Percentiles rank a stretch among this genome's conserved stretches.
These are phyloP conservation scores for Phalacrocorax aristotelis DNA, from an alignment of 2,113 vertebrate species.

Conservation along the genomic window DNA sequence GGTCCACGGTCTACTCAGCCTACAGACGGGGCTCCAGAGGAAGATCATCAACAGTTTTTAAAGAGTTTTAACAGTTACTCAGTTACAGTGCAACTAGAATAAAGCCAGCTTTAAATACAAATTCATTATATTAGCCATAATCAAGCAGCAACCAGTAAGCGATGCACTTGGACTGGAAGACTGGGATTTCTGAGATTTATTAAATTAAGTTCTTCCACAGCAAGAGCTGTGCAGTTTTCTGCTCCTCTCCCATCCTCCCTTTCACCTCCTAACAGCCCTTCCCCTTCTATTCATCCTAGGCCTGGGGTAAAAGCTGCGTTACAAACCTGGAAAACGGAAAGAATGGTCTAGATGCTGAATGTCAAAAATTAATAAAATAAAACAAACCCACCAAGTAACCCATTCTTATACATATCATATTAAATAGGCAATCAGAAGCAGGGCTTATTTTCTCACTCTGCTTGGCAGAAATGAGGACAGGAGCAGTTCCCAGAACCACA, in stretches of 20 bases:
- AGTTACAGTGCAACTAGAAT: neutral
- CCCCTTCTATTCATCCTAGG: neutral
- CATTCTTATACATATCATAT: neutral
- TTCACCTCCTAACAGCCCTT: neutral
- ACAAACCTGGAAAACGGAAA: neutral
- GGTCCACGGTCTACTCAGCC: neutral
- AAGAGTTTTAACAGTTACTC: neutral
- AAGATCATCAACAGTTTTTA: neutral
- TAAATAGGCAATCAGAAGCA: neutral
- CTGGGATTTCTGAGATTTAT: neutral
- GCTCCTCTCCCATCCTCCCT: neutral
- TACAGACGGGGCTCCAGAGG: neutral
- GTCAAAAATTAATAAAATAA: neutral
- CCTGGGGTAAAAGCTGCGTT: neutral
- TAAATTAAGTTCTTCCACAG: neutral
- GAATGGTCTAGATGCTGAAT: neutral
- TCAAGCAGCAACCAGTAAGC: neutral
- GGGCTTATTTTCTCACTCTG: neutral
- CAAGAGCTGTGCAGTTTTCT: neutral
- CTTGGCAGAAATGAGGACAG: neutral
- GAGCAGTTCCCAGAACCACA: neutral
- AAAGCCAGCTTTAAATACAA: neutral
- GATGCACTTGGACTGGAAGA: neutral
- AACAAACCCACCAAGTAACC: neutral
- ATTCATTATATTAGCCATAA: neutral